A percentile compares a stretch with the other conserved stretches of the same genome.
Evolutionary conservation across 2,113 vertebrate genomes (phyloP).

Genomic region (Pluvianellus socialis): DNA sequence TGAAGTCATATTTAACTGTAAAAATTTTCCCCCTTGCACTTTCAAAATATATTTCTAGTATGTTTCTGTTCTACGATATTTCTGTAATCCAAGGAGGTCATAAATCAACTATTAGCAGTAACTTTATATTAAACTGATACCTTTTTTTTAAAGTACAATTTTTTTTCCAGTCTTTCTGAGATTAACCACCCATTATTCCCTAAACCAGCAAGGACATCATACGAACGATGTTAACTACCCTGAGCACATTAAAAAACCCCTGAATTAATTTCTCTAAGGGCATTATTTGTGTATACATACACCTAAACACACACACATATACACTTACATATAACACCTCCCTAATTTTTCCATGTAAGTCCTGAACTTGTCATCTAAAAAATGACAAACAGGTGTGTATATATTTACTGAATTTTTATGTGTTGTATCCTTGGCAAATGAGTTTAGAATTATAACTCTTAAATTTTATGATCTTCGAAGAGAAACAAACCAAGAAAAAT

Average conservation of each 20-base stretch:
- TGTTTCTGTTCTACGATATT: background rate
- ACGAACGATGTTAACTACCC: background rate
- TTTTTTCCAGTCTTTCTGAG: background rate
- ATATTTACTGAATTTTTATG: background rate
- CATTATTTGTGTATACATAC: background rate
- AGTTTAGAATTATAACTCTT: background rate
- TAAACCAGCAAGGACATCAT: background rate
- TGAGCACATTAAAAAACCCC: background rate
- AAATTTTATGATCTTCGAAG: background rate
- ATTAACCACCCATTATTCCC: background rate
- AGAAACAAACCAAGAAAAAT: background rate
- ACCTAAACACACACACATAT: fast-evolving
- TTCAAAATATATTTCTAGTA: background rate
- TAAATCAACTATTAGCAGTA: background rate
- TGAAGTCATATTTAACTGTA: background rate
- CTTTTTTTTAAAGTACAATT: background rate
- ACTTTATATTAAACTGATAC: background rate
- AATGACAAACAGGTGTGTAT: background rate
- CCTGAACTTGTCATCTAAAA: background rate
- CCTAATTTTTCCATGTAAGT: background rate
- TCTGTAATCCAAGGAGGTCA: background rate
- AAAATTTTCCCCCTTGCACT: background rate
- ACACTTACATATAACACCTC: background rate
- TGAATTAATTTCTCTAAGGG: background rate
- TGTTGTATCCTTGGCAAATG: background rate